Evolutionary conservation across 1,140 invertebrate species (phyloP), one percentile per base, ranked within the genome.

Genomic region (Uloborus diversus): DNA sequence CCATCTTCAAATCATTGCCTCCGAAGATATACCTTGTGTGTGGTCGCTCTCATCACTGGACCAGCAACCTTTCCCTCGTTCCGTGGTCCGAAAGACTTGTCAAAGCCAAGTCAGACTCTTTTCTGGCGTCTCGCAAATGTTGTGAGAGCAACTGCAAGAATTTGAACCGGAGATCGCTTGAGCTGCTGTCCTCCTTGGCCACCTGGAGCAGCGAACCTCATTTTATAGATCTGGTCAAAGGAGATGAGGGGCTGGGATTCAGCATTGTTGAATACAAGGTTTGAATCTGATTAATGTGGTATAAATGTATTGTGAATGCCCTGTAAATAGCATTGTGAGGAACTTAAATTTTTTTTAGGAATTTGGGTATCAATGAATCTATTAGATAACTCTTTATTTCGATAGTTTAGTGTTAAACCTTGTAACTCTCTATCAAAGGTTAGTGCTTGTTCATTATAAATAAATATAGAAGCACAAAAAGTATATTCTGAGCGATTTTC

Each of bases 131-230:
- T 88, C 99, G 76, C 97, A 99, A 89, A 96, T 97, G 7, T 88
- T 99, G 49, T 96, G 95, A 13, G 25, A 30, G 14, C n/a, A 33
- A 47, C 1, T 23, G 32, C 49, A 56, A 69, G 2, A 69, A 51
- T 27, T 33, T 57, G 23, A 64, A 68, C 32, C 11, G 78, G 20
- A 91, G 97, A 79, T 99, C 96, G 14, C 88, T 99, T 76, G 98
- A 99, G 89, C 96, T 97, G 5, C 89, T 99, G 51, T 97, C 95
- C 13, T 96, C 96, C 23, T 89, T 99, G 80, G 97, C 97, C 9
- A 98, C 99, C 93, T 99, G 98, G 98, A 94, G 94, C 82, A 95
- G 93, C 61, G 95, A 99, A 85, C 94, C 96, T 68, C 95, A 99
- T 86, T 93, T 98, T 81, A 98, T 99, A 86, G 95, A 98, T 88